Conservation (phyloP, 2,888 invertebrate genomes). For the Lycaena phlaeas region DNA sequence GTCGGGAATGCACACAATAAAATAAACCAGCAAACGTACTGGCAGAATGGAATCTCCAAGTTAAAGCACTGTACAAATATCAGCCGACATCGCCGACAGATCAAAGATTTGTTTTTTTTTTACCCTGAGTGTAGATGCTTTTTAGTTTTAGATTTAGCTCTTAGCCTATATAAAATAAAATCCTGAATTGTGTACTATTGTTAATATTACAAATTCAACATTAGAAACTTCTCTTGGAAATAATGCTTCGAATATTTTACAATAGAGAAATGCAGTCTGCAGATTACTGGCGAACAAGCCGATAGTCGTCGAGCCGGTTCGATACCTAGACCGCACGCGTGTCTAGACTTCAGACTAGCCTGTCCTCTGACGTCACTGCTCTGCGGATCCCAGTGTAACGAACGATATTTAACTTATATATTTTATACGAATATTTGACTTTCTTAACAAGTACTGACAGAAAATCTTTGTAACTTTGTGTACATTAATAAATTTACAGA, state of each 20-base stretch:
- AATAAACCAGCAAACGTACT: conserved; percentile 1
- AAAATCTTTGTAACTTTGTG: too few species aligned
- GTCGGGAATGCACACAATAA: background rate
- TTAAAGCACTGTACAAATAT: background rate
- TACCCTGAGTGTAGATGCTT: background rate
- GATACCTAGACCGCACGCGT: conserved; percentile 7
- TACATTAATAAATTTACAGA: too few species aligned
- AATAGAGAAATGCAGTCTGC: background rate
- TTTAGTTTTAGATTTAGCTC: too few species aligned
- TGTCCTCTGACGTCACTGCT: conserved; percentile 1
- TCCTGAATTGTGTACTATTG: too few species aligned
- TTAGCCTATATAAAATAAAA: too few species aligned
- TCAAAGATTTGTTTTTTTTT: conserved; percentile 4
- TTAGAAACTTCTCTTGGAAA: background rate
- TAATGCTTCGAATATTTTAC: background rate
- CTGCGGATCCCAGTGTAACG: background rate
- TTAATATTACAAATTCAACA: too few species aligned
- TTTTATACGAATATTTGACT: too few species aligned
- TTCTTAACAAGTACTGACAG: too few species aligned
- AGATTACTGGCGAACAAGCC: background rate
- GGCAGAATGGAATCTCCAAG: conserved; percentile 1
- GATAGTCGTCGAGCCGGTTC: conserved; percentile 3
- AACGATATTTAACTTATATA: background rate
- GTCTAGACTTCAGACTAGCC: conserved; percentile 3
- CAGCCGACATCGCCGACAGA: background rate